phyloP scores from a whole-genome alignment of 1,140 invertebrate genomes.

The Leptoteleia sp. region DNA sequence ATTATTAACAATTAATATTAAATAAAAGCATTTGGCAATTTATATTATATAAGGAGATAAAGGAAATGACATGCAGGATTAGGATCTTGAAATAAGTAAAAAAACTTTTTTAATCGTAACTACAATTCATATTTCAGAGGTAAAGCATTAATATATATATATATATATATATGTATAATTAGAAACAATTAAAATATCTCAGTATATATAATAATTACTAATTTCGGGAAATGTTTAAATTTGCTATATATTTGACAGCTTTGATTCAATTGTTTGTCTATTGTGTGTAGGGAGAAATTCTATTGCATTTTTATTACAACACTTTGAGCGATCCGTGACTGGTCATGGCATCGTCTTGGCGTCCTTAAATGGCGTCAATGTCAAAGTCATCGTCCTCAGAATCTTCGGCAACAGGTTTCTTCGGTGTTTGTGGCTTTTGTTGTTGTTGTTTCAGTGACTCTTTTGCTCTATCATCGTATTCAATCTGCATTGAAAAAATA shows the following conservation, averaged over 20 bases:
- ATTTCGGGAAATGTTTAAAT: slow-evolving; percentile 72
- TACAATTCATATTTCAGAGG: slow-evolving; percentile 68
- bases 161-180: slow-evolving; percentile 55
- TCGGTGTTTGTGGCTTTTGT: slow-evolving; percentile 76
- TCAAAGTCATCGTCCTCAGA: slow-evolving; percentile 92
- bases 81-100: too few species aligned
- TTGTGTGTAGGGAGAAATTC: slow-evolving; percentile 66
- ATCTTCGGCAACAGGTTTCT: slow-evolving; percentile 81
- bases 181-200: slow-evolving; percentile 65
- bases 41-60: too few species aligned
- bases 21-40: too few species aligned
- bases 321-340: slow-evolving; percentile 60
- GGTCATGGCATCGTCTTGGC: slow-evolving; percentile 24
- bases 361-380: slow-evolving; percentile 92
- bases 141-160: slow-evolving; percentile 65
- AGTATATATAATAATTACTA: slow-evolving; percentile 65
- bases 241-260: slow-evolving; percentile 54
- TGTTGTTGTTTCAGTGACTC: slow-evolving; percentile 87
- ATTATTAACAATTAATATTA: too few species aligned
- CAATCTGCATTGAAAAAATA: slow-evolving; percentile 83
- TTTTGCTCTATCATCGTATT: slow-evolving; percentile 92
- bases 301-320: slow-evolving; percentile 57
- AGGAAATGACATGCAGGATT: too few species aligned
- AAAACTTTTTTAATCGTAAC: slow-evolving; percentile 53
- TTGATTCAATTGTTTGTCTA: slow-evolving; percentile 61